Conservation (phyloP, 2,888 invertebrate species). For the Latrodectus elegans region DNA sequence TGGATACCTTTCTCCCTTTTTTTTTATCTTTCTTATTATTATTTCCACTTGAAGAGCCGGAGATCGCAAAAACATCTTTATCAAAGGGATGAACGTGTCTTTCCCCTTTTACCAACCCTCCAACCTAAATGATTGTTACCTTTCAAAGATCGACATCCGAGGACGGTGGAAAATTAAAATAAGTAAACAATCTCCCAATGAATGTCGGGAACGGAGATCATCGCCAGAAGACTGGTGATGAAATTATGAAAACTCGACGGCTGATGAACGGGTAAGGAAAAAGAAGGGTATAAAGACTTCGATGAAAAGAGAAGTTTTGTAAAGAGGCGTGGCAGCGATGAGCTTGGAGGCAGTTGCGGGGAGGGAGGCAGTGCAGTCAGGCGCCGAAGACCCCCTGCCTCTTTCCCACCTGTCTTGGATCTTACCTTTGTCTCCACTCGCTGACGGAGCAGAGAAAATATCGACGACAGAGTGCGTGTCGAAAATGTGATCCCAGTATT, state of each 20-base stretch:
- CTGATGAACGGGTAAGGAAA: slow-evolving; percentile 18
- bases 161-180: slow-evolving; percentile 35
- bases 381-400: slow-evolving; percentile 22
- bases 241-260: slow-evolving; percentile 61
- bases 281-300: slow-evolving; percentile 32
- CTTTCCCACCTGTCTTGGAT: slow-evolving; percentile 24
- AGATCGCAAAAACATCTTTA: slow-evolving; percentile 1
- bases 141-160: slow-evolving; percentile 40
- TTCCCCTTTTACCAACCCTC: neutral
- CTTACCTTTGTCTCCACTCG: slow-evolving; percentile 66
- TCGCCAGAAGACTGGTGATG: slow-evolving; percentile 31
- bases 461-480: slow-evolving; percentile 33
- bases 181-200: slow-evolving; percentile 44
- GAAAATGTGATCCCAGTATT: slow-evolving; percentile 19
- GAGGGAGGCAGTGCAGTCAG: slow-evolving; percentile 3
- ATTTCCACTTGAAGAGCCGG: neutral
- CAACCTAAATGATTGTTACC: slow-evolving; percentile 35
- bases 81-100: neutral
- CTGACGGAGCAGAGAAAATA: slow-evolving; percentile 64
- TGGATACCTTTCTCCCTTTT: neutral
- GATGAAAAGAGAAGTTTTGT: slow-evolving; percentile 49
- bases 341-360: neutral
- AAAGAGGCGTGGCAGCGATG: neutral
- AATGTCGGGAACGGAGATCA: slow-evolving; percentile 36
- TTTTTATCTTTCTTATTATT: neutral